Base-by-base conservation (phyloP, 1,140 invertebrate species). In the Drosophila orena region DNA sequence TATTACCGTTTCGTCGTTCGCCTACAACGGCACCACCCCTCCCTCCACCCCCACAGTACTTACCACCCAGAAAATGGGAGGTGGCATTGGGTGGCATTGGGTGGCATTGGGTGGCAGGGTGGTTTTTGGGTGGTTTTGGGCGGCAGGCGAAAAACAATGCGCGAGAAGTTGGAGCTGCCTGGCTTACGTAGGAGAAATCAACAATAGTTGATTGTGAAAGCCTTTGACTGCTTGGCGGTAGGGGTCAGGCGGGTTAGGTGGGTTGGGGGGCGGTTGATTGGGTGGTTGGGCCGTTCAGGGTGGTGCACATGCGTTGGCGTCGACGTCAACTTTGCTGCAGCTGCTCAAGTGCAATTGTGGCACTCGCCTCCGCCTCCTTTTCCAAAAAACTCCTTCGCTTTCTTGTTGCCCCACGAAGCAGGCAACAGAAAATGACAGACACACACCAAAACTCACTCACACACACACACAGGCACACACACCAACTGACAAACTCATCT, bases 1-100 rank as follows among this genome's bases (percentile, higher is more conserved):
- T 92, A 92, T 92, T 92, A 92, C 91, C 91, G 91, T 92, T 92
- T 92, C 91, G 91, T 90, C 79, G 91, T 79, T 88, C 83, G 75
- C 79, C 75, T 71, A 81, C 69, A 81, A 75, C 58, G 44, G 64
- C 55, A 43, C 54, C 50, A 43, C 71, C 40, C 17, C 44, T 11
- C 11, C 35, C 52, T n/a, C 6, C 10, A 27, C 11, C 34, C 34
- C 4, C 15, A 8, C 53, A 27, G 15, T 6, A 7, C 30, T 8
- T 30, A 2, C 11, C 52, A 35, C 15, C 52, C 34, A n/a, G 37
- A 12, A 24, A 22, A 30, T 8, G 47, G 47, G 47, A 34, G 47
- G 27, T 17, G 47, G 47, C 47, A 50, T 50, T 22, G 35, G 20
- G 42, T 24, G 20, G 27, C n/a, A n/a, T 14, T 38, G 22, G 60